Percentiles rank a stretch among this genome's conserved stretches.
Conservation (phyloP, 2,797 vertebrate genomes). For the Syndactyla subalaris region DNA sequence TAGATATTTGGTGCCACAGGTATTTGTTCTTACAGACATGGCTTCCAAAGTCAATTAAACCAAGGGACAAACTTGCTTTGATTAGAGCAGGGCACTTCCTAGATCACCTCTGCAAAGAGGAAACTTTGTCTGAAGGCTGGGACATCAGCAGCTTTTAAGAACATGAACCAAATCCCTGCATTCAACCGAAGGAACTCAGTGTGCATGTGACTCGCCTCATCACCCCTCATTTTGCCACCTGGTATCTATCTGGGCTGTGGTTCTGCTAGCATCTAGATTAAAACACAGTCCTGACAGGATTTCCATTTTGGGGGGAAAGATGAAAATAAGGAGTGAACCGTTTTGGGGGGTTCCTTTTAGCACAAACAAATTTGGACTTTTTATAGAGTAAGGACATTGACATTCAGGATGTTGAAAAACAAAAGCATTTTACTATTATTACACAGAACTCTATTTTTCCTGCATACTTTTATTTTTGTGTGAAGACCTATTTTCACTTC, state of each 20-base stretch:
- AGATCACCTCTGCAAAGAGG: not conserved
- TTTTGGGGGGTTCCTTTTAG: not conserved
- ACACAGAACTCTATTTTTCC: not conserved
- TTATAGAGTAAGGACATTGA: not conserved
- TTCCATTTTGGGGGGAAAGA: not conserved
- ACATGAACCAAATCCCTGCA: not conserved
- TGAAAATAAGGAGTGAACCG: not conserved
- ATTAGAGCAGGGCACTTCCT: rapidly evolving
- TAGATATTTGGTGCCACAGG: not conserved
- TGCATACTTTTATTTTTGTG: not conserved
- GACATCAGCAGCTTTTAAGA: not conserved
- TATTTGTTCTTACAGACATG: not conserved
- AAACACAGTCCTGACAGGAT: not conserved
- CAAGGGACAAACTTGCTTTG: not conserved
- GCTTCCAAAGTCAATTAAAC: not conserved
- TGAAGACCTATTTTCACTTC: not conserved
- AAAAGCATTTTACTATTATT: not conserved
- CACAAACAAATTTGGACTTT: not conserved
- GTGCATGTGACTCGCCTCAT: not conserved
- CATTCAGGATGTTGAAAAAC: not conserved
- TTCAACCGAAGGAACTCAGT: not conserved
- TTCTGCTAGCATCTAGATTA: not conserved
- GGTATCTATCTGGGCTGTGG: not conserved
- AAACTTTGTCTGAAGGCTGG: not conserved
- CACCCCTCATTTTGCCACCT: not conserved